Conservation (phyloP, 2,113 vertebrate genomes). For the Noturus placidus region DNA sequence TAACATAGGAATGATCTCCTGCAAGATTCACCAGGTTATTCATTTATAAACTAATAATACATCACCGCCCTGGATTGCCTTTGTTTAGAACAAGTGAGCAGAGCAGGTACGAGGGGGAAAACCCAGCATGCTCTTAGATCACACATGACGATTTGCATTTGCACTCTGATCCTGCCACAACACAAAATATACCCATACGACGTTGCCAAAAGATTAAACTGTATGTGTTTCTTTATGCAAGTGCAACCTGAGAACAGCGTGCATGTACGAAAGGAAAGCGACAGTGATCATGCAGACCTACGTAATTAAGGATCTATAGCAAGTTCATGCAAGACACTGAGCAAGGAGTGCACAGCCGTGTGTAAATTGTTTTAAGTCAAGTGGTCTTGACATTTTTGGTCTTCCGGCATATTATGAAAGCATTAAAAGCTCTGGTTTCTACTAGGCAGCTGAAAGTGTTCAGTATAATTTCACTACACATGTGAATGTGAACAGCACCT, state of each 20-base stretch:
- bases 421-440: constrained; percentile 33
- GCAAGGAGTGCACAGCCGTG: neutral
- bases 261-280: neutral
- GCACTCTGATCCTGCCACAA: neutral
- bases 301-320: constrained; percentile 25
- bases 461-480: constrained; percentile 51
- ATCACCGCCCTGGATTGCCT: neutral
- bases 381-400: neutral
- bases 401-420: neutral
- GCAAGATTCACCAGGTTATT: neutral
- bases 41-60: too few species aligned
- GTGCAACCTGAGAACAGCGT: neutral
- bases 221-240: neutral
- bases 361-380: constrained; percentile 1
- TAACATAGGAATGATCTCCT: neutral
- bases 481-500: constrained; percentile 11
- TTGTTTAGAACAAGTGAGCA: neutral
- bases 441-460: constrained; percentile 69
- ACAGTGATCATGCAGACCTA: neutral
- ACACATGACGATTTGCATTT: constrained; percentile 14
- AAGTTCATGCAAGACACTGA: neutral
- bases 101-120: neutral
- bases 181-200: neutral
- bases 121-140: neutral
- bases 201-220: neutral